Evolutionary conservation across 2,113 vertebrate species (phyloP).

Genomic region (Aspidoscelis tigris): DNA sequence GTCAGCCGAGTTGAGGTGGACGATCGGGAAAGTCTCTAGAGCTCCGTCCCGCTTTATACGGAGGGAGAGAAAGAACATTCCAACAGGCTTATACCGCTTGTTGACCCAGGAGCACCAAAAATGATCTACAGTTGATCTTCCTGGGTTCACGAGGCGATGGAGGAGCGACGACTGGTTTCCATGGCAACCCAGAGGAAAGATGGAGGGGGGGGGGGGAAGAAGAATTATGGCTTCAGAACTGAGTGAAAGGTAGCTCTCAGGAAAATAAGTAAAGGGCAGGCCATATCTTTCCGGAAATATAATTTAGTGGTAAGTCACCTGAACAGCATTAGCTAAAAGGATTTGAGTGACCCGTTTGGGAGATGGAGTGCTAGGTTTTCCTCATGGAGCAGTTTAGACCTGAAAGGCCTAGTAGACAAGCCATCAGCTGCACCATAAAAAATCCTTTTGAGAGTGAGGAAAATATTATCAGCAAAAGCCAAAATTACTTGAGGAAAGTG

Average conservation of each 20-base stretch:
- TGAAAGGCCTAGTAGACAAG: slow-evolving; percentile 45
- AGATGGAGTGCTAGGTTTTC: slow-evolving; percentile 60
- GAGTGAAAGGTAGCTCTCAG: slow-evolving; percentile 67
- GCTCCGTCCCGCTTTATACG: neutral
- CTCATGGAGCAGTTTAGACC: slow-evolving; percentile 59
- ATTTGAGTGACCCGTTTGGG: slow-evolving; percentile 67
- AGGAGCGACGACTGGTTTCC: slow-evolving; percentile 68
- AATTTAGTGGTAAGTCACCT: slow-evolving; percentile 72
- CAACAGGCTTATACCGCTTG: neutral
- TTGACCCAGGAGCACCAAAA: slow-evolving; percentile 39
- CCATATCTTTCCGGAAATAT: slow-evolving; percentile 71
- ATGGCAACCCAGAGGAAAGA: slow-evolving; percentile 57
- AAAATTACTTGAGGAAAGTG: slow-evolving; percentile 48
- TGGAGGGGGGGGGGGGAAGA: neutral
- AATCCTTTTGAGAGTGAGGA: slow-evolving; percentile 44
- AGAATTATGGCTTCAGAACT: slow-evolving; percentile 66
- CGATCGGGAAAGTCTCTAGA: slow-evolving; percentile 11
- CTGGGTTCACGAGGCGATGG: slow-evolving; percentile 54
- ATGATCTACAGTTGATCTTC: slow-evolving; percentile 64
- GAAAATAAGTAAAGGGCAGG: slow-evolving; percentile 71
- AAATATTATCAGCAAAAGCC: slow-evolving; percentile 55
- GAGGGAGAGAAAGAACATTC: slow-evolving; percentile 35
- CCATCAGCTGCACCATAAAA: neutral
- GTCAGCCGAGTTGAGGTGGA: neutral
- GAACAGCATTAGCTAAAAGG: slow-evolving; percentile 73